These are phyloP conservation scores for Gymnothorax javanicus DNA, from an alignment of 2,797 vertebrate genomes.

Conservation along the genomic window DNA sequence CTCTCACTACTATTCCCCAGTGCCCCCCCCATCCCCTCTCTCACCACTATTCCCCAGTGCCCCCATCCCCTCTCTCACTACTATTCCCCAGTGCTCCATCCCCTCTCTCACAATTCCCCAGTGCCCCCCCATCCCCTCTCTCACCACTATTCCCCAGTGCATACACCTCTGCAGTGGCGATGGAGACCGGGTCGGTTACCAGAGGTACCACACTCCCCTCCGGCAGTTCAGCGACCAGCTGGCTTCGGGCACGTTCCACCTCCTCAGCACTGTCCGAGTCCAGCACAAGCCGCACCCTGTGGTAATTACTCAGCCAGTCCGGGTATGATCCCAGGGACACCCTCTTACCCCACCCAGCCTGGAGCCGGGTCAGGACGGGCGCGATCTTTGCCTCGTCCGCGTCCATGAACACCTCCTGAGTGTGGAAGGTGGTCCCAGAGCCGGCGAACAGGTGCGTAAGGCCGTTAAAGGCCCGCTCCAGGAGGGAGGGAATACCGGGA, in stretches of 20 bases:
- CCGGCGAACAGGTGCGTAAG: constrained; percentile 81
- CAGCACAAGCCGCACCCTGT: constrained; percentile 85
- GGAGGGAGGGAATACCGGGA: constrained; percentile 86
- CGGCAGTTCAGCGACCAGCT: constrained; percentile 79
- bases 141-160: constrained; percentile 81
- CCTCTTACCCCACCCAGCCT: constrained; percentile 69
- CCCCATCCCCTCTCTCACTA: background rate
- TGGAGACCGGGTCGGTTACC: constrained; percentile 73
- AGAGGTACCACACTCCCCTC: constrained; percentile 73
- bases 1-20: constrained; percentile 1
- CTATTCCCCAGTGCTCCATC: background rate
- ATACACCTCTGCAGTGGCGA: constrained; percentile 81
- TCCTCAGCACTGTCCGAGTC: constrained; percentile 80
- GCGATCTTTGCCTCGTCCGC: constrained; percentile 80
- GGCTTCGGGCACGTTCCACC: constrained; percentile 73
- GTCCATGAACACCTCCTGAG: constrained; percentile 78
- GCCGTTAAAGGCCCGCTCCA: constrained; percentile 81
- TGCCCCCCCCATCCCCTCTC: background rate
- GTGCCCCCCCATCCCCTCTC: background rate
- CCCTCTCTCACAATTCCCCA: background rate
- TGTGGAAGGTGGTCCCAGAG: constrained; percentile 79
- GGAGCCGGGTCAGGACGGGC: constrained; percentile 69
- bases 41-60: background rate
- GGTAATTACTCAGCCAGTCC: constrained; percentile 91
- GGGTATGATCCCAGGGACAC: constrained; percentile 90